phyloP scores from a whole-genome alignment of 2,797 vertebrate species.

The Acipenser transmontanus region DNA sequence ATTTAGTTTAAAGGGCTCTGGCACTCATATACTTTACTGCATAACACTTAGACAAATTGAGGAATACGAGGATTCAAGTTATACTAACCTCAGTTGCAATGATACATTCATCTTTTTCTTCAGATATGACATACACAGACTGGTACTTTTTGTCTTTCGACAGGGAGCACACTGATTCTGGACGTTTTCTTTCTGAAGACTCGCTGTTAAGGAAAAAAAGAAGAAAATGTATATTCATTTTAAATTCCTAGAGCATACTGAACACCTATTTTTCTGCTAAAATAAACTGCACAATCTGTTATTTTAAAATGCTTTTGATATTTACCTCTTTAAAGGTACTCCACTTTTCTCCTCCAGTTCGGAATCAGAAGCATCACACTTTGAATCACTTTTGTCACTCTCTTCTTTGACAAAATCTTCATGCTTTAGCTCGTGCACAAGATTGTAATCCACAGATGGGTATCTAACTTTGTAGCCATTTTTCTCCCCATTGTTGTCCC shows the following conservation, averaged over 20 bases:
- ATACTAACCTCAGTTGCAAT: constrained; percentile 90
- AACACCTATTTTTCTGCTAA: too few species aligned
- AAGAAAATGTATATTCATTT: constrained; percentile 19
- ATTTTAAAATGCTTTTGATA: neutral
- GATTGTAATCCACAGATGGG: constrained; percentile 88
- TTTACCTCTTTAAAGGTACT: constrained; percentile 77
- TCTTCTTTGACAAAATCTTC: constrained; percentile 69
- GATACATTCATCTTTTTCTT: constrained; percentile 95
- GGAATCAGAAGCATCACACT: constrained; percentile 70
- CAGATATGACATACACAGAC: constrained; percentile 94
- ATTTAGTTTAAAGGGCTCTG: neutral
- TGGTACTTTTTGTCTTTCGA: constrained; percentile 90
- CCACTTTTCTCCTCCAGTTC: constrained; percentile 71
- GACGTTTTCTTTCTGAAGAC: constrained; percentile 69
- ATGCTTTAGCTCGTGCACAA: constrained; percentile 82
- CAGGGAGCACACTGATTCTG: constrained; percentile 67
- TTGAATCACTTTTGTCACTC: constrained; percentile 61
- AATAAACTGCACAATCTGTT: neutral
- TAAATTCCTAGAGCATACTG: neutral
- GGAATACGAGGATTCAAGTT: too few species aligned
- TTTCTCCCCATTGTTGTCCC: constrained; percentile 72
- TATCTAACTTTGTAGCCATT: constrained; percentile 83
- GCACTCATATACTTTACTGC: neutral
- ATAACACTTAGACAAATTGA: neutral
- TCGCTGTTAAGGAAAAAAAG: constrained; percentile 56